These are phyloP conservation scores for Lepidocyrtinus sp. DNA, from an alignment of 2,888 invertebrate genomes.

Conservation along the genomic window DNA sequence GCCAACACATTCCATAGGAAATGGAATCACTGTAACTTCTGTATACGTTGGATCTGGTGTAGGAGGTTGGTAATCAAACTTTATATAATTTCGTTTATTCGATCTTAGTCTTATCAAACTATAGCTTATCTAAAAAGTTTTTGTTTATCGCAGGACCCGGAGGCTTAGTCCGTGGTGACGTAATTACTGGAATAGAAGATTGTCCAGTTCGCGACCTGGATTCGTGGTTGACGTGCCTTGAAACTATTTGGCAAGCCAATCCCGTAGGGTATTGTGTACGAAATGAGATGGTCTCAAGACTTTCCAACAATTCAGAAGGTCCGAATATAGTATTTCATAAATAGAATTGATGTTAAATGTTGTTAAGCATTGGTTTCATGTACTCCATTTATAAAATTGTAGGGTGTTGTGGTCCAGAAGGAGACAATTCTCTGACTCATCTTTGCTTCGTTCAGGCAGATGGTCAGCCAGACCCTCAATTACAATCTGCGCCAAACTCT, in stretches of 20 bases:
- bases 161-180: slow-evolving; percentile 67
- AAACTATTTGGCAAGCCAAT: slow-evolving; percentile 68
- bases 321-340: background rate
- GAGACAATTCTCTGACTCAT: slow-evolving; percentile 68
- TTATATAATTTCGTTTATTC: background rate
- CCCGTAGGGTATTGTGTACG: slow-evolving; percentile 67
- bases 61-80: slow-evolving; percentile 62
- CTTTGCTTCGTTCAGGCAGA: slow-evolving; percentile 67
- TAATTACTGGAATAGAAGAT: slow-evolving; percentile 68
- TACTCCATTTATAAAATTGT: too few relatives aligned
- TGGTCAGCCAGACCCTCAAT: background rate
- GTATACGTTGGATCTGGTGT: slow-evolving; percentile 66
- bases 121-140: too few relatives aligned
- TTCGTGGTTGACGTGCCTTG: slow-evolving; percentile 68
- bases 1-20: slow-evolving; percentile 67
- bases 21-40: slow-evolving; percentile 67
- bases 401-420: slow-evolving; percentile 68
- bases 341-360: background rate
- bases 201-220: slow-evolving; percentile 68
- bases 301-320: slow-evolving; percentile 68
- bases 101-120: too few relatives aligned
- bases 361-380: background rate
- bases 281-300: slow-evolving; percentile 65
- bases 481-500: background rate
- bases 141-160: slow-evolving; percentile 65